phyloP scores from a whole-genome alignment of 2,797 vertebrate genomes.

The Aulostomus chinensis region DNA sequence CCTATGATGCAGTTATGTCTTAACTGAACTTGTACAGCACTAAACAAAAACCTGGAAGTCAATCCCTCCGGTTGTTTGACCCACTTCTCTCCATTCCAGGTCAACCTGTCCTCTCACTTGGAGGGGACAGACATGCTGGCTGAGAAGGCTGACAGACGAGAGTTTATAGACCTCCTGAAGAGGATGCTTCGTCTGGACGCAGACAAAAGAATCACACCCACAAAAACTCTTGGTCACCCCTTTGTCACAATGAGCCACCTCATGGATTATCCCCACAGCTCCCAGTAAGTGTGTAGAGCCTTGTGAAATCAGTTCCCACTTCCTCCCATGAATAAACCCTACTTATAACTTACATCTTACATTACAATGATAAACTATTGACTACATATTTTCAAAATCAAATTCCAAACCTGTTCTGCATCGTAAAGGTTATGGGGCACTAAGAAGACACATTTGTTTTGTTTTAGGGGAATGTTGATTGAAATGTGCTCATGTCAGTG shows the following conservation, averaged over 20 bases:
- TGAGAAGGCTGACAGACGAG: slow-evolving; percentile 96
- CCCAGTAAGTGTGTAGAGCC: slow-evolving; percentile 92
- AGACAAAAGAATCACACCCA: slow-evolving; percentile 97
- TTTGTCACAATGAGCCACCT: slow-evolving; percentile 98
- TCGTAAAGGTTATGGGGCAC: no score
- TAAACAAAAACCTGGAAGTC: not conserved
- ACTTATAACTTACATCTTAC: no score
- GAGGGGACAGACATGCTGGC: slow-evolving; percentile 98
- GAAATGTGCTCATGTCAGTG: not conserved
- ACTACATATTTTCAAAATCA: no score
- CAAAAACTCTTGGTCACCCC: slow-evolving; percentile 94
- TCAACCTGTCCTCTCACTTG: slow-evolving; percentile 96
- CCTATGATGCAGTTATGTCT: not conserved
- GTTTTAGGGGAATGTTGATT: not conserved
- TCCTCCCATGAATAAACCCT: no score
- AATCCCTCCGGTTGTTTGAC: not conserved
- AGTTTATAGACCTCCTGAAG: slow-evolving; percentile 98
- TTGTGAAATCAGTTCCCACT: no score
- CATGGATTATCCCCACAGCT: slow-evolving; percentile 96
- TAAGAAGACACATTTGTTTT: not conserved
- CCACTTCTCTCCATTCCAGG: slow-evolving; percentile 71
- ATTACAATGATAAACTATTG: no score
- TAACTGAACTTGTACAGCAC: no score
- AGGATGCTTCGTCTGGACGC: slow-evolving; percentile 98
- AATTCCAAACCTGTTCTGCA: no score